These are phyloP conservation scores for Drosophila ironensis DNA, from an alignment of 1,140 invertebrate genomes.

Conservation along the genomic window DNA sequence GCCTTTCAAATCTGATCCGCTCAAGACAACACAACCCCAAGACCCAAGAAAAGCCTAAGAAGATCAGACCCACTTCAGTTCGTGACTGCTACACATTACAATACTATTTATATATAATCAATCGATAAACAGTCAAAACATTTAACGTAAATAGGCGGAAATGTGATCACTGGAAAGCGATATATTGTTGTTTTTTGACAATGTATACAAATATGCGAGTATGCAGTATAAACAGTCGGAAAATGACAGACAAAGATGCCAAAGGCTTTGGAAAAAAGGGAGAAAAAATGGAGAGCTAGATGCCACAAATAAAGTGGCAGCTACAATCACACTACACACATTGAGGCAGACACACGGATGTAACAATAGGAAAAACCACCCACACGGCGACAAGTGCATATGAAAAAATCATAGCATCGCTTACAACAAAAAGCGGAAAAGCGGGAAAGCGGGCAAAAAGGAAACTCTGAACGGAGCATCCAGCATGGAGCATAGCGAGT, in stretches of 20 bases:
- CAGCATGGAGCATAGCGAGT: not conserved
- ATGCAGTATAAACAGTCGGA: constrained; percentile 49
- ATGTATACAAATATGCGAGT: constrained; percentile 4
- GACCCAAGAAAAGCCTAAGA: too few species aligned
- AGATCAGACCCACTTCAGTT: too few species aligned
- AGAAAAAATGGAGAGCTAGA: constrained; percentile 12
- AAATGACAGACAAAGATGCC: constrained; percentile 54
- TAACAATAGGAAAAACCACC: constrained; percentile 11
- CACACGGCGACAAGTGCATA: constrained; percentile 31
- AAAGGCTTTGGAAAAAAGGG: constrained; percentile 20
- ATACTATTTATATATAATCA: too few species aligned
- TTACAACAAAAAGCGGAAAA: constrained; percentile 17
- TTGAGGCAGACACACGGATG: not conserved
- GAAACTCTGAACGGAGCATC: not conserved
- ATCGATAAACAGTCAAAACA: too few species aligned
- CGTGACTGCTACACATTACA: too few species aligned
- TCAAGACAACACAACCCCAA: too few species aligned
- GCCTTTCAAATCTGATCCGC: too few species aligned
- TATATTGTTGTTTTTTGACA: too few species aligned
- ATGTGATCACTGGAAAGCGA: too few species aligned
- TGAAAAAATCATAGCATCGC: constrained; percentile 62
- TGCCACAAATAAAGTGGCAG: constrained; percentile 65
- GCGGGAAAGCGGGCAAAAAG: not conserved
- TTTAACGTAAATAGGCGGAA: too few species aligned
- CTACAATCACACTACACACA: constrained; percentile 8